These are phyloP conservation scores for Drosophila emarginata DNA, from an alignment of 2,888 invertebrate species.

Conservation along the genomic window DNA sequence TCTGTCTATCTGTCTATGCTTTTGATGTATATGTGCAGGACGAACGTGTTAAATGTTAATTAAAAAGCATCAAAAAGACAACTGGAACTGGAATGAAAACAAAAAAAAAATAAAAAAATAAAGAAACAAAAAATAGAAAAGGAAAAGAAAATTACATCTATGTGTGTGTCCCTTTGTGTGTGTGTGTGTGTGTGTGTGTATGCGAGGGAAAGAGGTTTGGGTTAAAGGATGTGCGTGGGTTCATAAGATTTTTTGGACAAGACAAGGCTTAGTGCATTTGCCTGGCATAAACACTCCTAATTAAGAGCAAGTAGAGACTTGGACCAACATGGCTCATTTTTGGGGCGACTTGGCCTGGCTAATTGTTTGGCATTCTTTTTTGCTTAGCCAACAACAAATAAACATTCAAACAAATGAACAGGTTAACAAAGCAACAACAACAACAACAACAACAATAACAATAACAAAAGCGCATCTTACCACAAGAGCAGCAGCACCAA, in stretches of 20 bases:
- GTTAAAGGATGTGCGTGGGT: constrained; percentile 1
- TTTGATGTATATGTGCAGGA: constrained; percentile 64
- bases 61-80: constrained; percentile 59
- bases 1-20: constrained; percentile 46
- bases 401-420: constrained; percentile 40
- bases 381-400: constrained; percentile 40
- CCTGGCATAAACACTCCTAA: constrained; percentile 70
- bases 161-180: background rate
- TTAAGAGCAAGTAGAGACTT: constrained; percentile 48
- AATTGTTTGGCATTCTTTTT: constrained; percentile 71
- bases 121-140: background rate
- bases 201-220: constrained; percentile 15
- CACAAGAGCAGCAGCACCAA: constrained; percentile 31
- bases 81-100: background rate
- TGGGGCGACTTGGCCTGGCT: constrained; percentile 48
- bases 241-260: constrained; percentile 31
- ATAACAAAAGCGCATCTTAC: constrained; percentile 31
- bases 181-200: background rate
- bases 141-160: background rate
- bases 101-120: background rate
- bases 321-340: background rate
- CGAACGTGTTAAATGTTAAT: constrained; percentile 72
- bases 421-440: constrained; percentile 54
- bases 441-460: constrained; percentile 28
- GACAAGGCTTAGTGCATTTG: constrained; percentile 58